Evolutionary conservation across 2,113 vertebrate species (phyloP).

Genomic region (Gadus chalcogrammus): DNA sequence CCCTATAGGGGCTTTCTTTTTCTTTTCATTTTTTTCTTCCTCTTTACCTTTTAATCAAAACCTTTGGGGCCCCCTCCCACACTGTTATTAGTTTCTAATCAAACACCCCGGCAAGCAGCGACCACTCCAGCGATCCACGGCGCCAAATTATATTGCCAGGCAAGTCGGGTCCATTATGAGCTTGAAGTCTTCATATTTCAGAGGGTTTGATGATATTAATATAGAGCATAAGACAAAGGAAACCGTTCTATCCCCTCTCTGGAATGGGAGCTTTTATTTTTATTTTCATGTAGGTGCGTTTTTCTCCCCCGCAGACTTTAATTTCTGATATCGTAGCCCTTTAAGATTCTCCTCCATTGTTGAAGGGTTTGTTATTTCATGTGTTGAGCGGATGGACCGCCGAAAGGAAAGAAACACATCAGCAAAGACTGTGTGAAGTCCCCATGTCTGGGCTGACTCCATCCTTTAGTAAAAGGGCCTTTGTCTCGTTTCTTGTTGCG

Average conservation of each 20-base stretch:
- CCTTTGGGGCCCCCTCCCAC: conserved; percentile 22
- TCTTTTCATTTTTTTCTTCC: conserved; percentile 11
- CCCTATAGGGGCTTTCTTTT: background rate
- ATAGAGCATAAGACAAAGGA: conserved; percentile 26
- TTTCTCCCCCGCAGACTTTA: conserved; percentile 35
- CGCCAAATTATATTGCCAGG: conserved; percentile 26
- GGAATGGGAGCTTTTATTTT: conserved; percentile 44
- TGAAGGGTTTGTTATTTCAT: conserved; percentile 39
- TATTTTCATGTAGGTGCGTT: conserved; percentile 12
- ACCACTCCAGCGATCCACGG: background rate
- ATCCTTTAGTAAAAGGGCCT: background rate
- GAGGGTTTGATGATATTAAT: conserved; percentile 38
- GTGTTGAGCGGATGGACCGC: conserved; percentile 7
- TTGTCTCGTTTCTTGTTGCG: background rate
- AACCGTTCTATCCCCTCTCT: conserved; percentile 12
- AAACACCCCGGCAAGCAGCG: conserved; percentile 21
- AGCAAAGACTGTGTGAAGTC: no score
- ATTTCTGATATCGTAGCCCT: conserved; percentile 56
- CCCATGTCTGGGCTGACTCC: background rate
- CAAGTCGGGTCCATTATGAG: conserved; percentile 24
- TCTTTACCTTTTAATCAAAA: conserved; percentile 36
- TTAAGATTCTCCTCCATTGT: conserved; percentile 7
- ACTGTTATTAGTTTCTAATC: conserved; percentile 42
- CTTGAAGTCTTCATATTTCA: conserved; percentile 45
- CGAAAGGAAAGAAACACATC: conserved; percentile 10